Percentiles rank a stretch among this genome's conserved stretches.
These are phyloP conservation scores for Anoplopoma fimbria DNA, from an alignment of 2,113 vertebrate species.

Conservation along the genomic window DNA sequence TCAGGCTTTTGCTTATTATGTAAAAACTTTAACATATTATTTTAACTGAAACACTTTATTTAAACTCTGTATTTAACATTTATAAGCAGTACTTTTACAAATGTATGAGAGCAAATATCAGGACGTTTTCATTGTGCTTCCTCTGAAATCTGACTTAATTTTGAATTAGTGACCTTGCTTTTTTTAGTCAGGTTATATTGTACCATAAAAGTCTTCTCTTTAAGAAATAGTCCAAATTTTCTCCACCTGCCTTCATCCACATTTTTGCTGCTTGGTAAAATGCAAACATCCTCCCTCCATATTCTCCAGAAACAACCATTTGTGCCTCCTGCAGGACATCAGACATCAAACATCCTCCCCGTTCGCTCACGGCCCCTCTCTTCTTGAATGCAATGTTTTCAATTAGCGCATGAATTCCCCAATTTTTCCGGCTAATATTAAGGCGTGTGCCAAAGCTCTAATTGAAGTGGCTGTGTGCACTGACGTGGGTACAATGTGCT, in stretches of 20 bases:
- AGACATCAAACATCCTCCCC: constrained; percentile 40
- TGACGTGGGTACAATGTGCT: constrained; percentile 70
- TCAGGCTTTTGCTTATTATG: neutral
- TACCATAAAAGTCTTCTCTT: neutral
- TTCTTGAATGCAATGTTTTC: constrained; percentile 71
- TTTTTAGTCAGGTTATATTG: neutral
- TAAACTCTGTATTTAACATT: neutral
- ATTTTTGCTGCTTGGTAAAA: neutral
- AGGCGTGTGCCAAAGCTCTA: constrained; percentile 60
- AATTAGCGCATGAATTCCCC: constrained; percentile 73
- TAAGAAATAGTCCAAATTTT: neutral
- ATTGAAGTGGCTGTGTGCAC: constrained; percentile 72
- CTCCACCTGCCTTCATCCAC: neutral
- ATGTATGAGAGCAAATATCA: neutral
- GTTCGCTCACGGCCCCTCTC: constrained; percentile 52
- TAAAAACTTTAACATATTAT: neutral
- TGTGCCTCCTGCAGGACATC: constrained; percentile 35
- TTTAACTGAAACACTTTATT: too few relatives aligned
- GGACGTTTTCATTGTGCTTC: neutral
- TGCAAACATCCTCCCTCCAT: neutral
- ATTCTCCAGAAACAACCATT: neutral
- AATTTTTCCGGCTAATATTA: constrained; percentile 74
- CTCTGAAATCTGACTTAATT: neutral
- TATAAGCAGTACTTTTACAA: neutral
- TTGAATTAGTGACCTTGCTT: neutral